phyloP scores from a whole-genome alignment of 2,113 vertebrate species.

The Psammodynastes pulverulentus region DNA sequence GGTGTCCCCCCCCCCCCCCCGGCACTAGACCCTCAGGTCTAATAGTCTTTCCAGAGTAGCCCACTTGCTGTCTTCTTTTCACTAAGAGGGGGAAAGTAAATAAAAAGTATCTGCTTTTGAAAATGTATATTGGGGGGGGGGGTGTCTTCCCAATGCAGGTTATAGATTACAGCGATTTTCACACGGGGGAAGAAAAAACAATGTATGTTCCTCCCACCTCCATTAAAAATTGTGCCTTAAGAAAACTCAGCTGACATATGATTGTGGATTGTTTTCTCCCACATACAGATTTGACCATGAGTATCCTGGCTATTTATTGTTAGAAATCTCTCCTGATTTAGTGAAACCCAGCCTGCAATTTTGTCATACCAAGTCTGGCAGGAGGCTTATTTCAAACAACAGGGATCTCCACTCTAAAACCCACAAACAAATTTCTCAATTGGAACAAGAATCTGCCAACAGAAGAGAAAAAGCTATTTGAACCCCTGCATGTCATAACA shows the following conservation, averaged over 20 bases:
- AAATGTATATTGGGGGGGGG: not conserved
- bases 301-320: not conserved
- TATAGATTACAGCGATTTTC: not conserved
- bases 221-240: no score
- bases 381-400: not conserved
- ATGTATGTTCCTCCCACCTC: not conserved
- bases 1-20: no score
- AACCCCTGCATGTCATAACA: not conserved
- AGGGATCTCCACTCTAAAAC: not conserved
- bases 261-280: not conserved
- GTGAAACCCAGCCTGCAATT: not conserved
- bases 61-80: not conserved
- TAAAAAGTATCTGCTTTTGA: not conserved
- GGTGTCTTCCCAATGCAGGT: not conserved
- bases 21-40: not conserved
- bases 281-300: not conserved
- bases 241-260: not conserved
- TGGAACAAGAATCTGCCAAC: not conserved
- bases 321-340: not conserved
- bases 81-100: not conserved
- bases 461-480: not conserved
- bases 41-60: not conserved
- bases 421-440: not conserved
- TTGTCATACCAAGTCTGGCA: not conserved
- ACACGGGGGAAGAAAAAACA: not conserved